These are phyloP conservation scores for Eulemur rufifrons DNA, from an alignment of 2,113 vertebrate genomes.

Conservation along the genomic window DNA sequence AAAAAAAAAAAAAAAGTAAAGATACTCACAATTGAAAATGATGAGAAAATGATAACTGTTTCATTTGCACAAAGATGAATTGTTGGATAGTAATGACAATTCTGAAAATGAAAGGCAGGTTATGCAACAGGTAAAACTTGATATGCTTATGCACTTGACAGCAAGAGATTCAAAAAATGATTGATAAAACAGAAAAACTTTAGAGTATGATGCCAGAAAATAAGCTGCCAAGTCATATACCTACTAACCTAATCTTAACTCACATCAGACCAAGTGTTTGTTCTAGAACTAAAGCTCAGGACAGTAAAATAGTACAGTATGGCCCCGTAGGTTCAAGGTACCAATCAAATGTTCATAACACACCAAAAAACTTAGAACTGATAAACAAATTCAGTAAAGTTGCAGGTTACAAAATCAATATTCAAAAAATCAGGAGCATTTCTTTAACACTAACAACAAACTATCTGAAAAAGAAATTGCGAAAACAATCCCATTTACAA, in stretches of 20 bases:
- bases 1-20: background rate
- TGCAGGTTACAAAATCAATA: background rate
- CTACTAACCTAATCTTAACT: background rate
- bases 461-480: background rate
- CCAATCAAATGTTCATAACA: background rate
- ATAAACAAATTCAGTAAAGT: background rate
- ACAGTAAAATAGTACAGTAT: background rate
- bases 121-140: background rate
- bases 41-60: background rate
- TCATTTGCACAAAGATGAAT: background rate
- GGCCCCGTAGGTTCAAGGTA: background rate
- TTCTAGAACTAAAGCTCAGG: background rate
- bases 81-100: background rate
- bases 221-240: background rate
- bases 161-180: constrained; percentile 1
- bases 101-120: constrained; percentile 18
- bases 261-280: background rate
- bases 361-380: background rate
- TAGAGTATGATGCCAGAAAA: background rate
- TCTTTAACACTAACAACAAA: background rate
- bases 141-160: background rate
- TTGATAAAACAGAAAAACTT: background rate
- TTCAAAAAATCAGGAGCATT: background rate
- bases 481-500: background rate
- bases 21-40: background rate